These are phyloP conservation scores for Drosophila parabipectinata DNA, from an alignment of 1,140 invertebrate species.

Conservation along the genomic window DNA sequence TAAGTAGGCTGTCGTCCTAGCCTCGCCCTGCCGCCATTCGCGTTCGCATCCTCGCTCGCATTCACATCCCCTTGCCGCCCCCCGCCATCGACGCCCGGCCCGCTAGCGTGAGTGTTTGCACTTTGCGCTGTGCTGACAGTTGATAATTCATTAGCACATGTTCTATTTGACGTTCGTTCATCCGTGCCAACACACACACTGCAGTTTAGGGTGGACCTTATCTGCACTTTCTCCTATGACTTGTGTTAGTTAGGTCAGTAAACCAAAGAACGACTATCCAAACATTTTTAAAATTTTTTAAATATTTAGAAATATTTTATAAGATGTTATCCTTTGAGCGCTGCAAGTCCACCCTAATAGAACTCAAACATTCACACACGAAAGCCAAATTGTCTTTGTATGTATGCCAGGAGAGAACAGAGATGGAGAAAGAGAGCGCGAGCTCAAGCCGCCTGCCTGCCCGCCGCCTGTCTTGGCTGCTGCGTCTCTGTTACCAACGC, in stretches of 20 bases:
- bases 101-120: conserved; percentile 72
- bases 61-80: not conserved
- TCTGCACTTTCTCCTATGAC: too few relatives aligned
- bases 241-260: not conserved
- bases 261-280: not conserved
- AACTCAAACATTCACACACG: conserved; percentile 1
- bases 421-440: conserved; percentile 19
- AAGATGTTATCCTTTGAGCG: too few relatives aligned
- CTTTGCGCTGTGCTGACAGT: conserved; percentile 75
- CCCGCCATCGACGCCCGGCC: not conserved
- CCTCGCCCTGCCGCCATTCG: not conserved
- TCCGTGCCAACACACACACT: conserved; percentile 58
- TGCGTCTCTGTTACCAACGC: conserved; percentile 72
- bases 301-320: too few relatives aligned
- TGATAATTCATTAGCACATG: conserved; percentile 80
- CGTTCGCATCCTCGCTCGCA: not conserved
- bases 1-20: conserved; percentile 44
- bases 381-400: conserved; percentile 4
- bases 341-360: not conserved
- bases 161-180: conserved; percentile 81
- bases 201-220: conserved; percentile 24
- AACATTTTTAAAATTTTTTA: too few relatives aligned
- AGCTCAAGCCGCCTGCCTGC: conserved; percentile 2
- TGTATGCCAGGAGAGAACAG: conserved; percentile 7
- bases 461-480: conserved; percentile 56